Evolutionary conservation across 2,113 vertebrate species (phyloP).

Genomic region (Phalacrocorax pelagicus): DNA sequence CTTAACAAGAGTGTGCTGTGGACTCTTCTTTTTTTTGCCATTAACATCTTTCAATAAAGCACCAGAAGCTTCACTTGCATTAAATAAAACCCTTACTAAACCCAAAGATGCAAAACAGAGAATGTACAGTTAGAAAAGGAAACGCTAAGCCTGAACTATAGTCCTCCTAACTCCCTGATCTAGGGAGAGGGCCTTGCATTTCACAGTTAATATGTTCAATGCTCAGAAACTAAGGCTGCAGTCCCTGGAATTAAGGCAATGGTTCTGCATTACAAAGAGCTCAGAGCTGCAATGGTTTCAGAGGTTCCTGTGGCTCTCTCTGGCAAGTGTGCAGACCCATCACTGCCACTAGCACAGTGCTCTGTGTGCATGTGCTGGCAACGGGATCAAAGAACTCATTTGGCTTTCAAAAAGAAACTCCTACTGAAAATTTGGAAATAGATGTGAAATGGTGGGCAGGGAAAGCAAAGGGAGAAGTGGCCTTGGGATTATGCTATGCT

Average conservation of each 20-base stretch:
- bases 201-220: not conserved
- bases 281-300: not conserved
- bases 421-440: not conserved
- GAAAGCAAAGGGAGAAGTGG: not conserved
- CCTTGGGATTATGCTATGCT: not conserved
- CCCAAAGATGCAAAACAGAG: not conserved
- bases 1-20: not conserved
- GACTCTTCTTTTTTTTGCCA: not conserved
- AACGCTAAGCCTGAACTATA: not conserved
- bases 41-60: not conserved
- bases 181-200: not conserved
- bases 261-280: not conserved
- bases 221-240: not conserved
- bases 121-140: not conserved
- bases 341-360: not conserved
- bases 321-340: not conserved
- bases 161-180: not conserved
- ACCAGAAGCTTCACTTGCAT: not conserved
- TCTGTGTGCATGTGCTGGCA: not conserved
- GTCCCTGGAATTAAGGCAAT: not conserved
- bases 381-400: not conserved
- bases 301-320: not conserved
- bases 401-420: not conserved
- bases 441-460: not conserved
- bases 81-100: not conserved